Evolutionary conservation across 2,797 vertebrate species (phyloP).

Genomic region (Rhynchonycteris naso): DNA sequence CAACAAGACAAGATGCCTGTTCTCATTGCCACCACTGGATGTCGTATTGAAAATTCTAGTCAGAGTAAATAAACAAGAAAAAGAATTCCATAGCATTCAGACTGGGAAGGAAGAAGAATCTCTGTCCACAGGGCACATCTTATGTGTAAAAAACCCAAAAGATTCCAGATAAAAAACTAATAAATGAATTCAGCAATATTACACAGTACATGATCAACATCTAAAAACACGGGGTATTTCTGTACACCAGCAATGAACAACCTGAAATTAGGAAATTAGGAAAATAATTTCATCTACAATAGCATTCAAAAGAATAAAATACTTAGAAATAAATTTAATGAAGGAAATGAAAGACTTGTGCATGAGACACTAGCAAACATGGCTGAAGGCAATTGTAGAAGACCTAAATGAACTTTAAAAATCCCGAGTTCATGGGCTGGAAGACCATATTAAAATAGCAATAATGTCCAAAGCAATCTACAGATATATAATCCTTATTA

Average conservation of each 20-base stretch:
- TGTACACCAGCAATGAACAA: neutral
- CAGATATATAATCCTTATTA: neutral
- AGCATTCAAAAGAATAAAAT: neutral
- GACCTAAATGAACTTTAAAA: neutral
- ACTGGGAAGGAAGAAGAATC: neutral
- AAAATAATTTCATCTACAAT: neutral
- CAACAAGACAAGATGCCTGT: neutral
- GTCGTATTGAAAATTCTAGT: neutral
- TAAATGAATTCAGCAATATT: neutral
- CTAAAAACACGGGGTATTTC: neutral
- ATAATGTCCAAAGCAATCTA: neutral
- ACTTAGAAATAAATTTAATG: slow-evolving; percentile 6
- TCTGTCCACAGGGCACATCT: neutral
- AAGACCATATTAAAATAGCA: neutral
- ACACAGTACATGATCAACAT: neutral
- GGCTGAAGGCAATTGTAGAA: slow-evolving; percentile 18
- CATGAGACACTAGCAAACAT: neutral
- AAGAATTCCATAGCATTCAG: neutral
- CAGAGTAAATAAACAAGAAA: neutral
- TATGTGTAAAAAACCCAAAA: neutral
- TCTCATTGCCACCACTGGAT: neutral
- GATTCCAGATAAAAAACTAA: neutral
- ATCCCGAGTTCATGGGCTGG: neutral
- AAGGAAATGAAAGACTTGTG: neutral
- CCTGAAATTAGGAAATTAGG: neutral